A percentile compares a stretch with the other conserved stretches of the same genome.
Conservation (phyloP, 2,113 vertebrate species). For the Lamprotornis superbus region DNA sequence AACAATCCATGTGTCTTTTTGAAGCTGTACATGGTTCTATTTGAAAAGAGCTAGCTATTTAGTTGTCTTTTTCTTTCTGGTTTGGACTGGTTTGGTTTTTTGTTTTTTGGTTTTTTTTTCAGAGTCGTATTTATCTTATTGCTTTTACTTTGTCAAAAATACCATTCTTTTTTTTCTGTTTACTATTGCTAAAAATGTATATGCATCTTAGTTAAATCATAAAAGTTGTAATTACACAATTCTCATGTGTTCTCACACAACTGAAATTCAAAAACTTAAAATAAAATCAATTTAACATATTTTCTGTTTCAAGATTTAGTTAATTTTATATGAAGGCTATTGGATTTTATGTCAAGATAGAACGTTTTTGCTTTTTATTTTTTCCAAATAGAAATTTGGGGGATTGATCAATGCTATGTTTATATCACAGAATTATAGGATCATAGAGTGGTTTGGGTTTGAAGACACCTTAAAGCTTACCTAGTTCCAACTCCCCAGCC, state of each 20-base stretch:
- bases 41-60: neutral
- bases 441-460: neutral
- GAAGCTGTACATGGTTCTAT: neutral
- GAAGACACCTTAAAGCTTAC: neutral
- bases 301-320: neutral
- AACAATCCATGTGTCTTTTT: neutral
- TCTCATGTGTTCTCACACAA: neutral
- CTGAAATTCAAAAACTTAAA: neutral
- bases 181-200: neutral
- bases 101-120: neutral
- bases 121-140: neutral
- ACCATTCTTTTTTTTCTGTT: neutral
- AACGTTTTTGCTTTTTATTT: neutral
- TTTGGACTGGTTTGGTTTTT: neutral
- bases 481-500: neutral
- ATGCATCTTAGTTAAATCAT: neutral
- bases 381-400: neutral
- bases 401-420: neutral
- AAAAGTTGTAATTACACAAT: neutral
- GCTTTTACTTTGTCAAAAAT: neutral
- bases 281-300: neutral
- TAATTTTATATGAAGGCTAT: neutral
- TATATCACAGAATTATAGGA: neutral
- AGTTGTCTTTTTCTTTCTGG: neutral
- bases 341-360: neutral